These are phyloP conservation scores for Heliconius congener DNA, from an alignment of 1,140 invertebrate species.

Conservation along the genomic window DNA sequence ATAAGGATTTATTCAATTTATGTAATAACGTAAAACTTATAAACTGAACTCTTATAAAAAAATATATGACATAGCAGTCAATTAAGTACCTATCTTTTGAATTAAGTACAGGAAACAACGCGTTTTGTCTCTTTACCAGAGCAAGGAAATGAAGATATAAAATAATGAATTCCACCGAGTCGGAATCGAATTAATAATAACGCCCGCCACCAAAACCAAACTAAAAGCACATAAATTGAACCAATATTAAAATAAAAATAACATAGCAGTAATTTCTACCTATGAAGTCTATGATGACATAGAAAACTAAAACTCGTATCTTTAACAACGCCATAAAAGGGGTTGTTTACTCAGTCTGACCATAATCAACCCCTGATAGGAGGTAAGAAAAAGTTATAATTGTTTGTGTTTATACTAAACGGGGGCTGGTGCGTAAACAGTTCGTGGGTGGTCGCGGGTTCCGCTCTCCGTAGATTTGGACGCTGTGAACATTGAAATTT, in stretches of 20 bases:
- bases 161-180: neutral
- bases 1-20: too few relatives aligned
- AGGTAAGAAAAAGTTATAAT: conserved; percentile 57
- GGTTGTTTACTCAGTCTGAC: conserved; percentile 40
- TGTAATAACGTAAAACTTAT: too few relatives aligned
- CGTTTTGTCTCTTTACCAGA: too few relatives aligned
- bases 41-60: too few relatives aligned
- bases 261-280: neutral
- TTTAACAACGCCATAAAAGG: conserved; percentile 21
- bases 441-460: conserved; percentile 63
- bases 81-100: too few relatives aligned
- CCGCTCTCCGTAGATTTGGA: neutral
- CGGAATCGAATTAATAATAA: too few relatives aligned
- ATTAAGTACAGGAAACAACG: too few relatives aligned
- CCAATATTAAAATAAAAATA: neutral
- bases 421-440: conserved; percentile 54
- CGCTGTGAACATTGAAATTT: neutral
- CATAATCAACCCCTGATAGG: conserved; percentile 43
- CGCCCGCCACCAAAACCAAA: too few relatives aligned
- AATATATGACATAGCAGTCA: too few relatives aligned
- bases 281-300: neutral
- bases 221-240: neutral
- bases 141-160: neutral
- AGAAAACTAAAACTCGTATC: neutral
- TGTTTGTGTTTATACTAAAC: conserved; percentile 71